Base-by-base conservation (phyloP, 2,888 invertebrate genomes). In the Teleiodes luculella region DNA sequence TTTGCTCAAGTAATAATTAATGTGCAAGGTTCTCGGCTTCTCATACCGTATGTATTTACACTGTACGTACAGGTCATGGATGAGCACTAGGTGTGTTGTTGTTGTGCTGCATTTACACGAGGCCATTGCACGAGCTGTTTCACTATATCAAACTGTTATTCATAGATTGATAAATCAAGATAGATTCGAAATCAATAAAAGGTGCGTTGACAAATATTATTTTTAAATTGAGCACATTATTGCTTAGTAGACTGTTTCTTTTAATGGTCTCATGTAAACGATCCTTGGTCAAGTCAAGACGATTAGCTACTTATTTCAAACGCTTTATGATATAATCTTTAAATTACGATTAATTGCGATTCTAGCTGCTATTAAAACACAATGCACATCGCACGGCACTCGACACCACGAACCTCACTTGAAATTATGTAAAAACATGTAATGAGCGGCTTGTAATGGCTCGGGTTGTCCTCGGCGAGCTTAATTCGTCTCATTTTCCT, bases 51-150 rank as follows among this genome's bases (percentile, higher is more conserved):
- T 24, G 24, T 24, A 6, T 6, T n/a, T n/a, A n/a, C n/a, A n/a
- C n/a, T n/a, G n/a, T 4, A 24, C 57, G 64, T 70, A 68, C 73
- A 70, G 82, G 83, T 83, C 86, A 83, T 69, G 83, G 83, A 59
- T 77, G 67, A 71, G 67, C 45, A 47, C 47, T 51, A 49, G 28
- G 52, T 8, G 20, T 47, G 30, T 39, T 41, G 67, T 67, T 67
- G 65, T 71, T 69, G 73, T n/a, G n/a, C n/a, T n/a, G n/a, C n/a
- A n/a, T n/a, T n/a, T n/a, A n/a, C n/a, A n/a, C n/a, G n/a, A n/a
- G n/a, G n/a, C n/a, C n/a, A n/a, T n/a, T n/a, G n/a, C n/a, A n/a
- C n/a, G n/a, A n/a, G n/a, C n/a, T n/a, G n/a, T n/a, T n/a, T n/a
- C n/a, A n/a, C n/a, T n/a, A n/a, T n/a, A n/a, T n/a, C n/a, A n/a